Evolutionary conservation across 2,113 vertebrate species (phyloP).

Genomic region (Xyliphius kryptos): DNA sequence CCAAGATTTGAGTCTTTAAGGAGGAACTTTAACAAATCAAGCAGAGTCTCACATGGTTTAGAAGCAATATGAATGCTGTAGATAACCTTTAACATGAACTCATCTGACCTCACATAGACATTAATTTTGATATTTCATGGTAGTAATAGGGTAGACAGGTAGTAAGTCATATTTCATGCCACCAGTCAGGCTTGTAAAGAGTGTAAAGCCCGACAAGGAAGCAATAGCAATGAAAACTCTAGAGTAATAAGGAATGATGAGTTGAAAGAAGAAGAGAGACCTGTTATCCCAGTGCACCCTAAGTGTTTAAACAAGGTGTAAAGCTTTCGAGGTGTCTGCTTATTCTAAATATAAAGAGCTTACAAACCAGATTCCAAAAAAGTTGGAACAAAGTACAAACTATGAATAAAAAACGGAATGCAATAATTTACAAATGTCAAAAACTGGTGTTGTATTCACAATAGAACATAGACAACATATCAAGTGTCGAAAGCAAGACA

Average conservation of each 20-base stretch:
- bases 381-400: no score
- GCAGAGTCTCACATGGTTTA: neutral
- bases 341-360: slow-evolving; percentile 55
- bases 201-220: slow-evolving; percentile 15
- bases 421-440: no score
- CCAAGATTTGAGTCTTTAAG: no score
- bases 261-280: slow-evolving; percentile 27
- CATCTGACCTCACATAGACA: slow-evolving; percentile 10
- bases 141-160: no score
- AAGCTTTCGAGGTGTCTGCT: slow-evolving; percentile 52
- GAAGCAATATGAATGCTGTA: slow-evolving; percentile 6
- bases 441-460: no score
- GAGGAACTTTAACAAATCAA: neutral
- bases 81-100: neutral
- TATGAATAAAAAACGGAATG: no score
- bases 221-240: slow-evolving; percentile 22
- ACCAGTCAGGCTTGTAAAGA: slow-evolving; percentile 5
- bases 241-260: slow-evolving; percentile 24
- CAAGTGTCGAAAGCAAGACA: no score
- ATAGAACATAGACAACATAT: no score
- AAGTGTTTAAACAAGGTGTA: slow-evolving; percentile 62
- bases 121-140: slow-evolving; percentile 20
- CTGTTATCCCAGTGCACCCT: slow-evolving; percentile 18
- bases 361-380: no score
- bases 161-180: slow-evolving; percentile 26